A percentile compares a stretch with the other conserved stretches of the same genome.
Conservation (phyloP, 2,797 vertebrate genomes). For the Notamacropus eugenii region DNA sequence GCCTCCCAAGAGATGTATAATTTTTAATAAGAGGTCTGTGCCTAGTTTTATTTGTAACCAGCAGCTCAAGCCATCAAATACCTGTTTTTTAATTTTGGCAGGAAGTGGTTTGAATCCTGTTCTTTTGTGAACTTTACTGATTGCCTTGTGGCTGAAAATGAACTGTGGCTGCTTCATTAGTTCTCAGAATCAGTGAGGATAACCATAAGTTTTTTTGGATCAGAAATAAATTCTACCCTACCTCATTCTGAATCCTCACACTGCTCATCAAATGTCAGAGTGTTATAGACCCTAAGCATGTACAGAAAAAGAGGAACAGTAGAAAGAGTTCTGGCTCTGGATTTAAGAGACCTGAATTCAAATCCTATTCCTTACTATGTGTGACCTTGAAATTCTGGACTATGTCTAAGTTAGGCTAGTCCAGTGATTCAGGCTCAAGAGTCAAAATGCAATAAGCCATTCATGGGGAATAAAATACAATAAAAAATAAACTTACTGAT, state of each 20-base stretch:
- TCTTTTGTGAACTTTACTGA: not conserved
- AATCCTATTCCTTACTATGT: not conserved
- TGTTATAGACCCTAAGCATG: not conserved
- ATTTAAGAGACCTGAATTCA: not conserved
- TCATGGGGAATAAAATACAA: not conserved
- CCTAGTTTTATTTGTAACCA: slow-evolving; percentile 6
- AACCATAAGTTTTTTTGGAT: not conserved
- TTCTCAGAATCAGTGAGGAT: not conserved
- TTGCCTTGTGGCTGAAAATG: not conserved
- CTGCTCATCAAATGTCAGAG: not conserved
- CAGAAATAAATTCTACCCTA: not conserved
- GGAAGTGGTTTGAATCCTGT: not conserved
- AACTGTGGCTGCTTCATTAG: not conserved
- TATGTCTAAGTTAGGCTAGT: not conserved
- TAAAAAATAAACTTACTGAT: not conserved
- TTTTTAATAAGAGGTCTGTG: slow-evolving; percentile 6
- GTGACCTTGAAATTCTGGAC: not conserved
- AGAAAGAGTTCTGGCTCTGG: not conserved
- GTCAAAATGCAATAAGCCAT: not conserved
- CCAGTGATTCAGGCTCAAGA: not conserved
- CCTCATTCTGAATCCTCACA: not conserved
- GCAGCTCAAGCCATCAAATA: not conserved
- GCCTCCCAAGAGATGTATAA: slow-evolving; percentile 13
- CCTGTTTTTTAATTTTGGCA: not conserved
- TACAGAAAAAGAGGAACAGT: not conserved